phyloP scores from a whole-genome alignment of 2,888 invertebrate species.

The Platycheirus albimanus region DNA sequence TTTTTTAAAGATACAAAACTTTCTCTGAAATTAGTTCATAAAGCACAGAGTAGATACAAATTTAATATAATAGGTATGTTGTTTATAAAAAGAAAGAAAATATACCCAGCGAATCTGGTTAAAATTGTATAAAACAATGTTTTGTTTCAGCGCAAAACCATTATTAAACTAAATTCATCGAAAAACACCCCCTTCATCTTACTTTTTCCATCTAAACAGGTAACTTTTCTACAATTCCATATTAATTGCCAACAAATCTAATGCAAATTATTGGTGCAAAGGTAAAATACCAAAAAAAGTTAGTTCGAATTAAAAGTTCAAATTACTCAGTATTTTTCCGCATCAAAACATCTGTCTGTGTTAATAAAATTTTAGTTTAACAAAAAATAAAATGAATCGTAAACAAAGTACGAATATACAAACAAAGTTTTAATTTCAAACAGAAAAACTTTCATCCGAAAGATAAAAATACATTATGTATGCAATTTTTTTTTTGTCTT shows the following conservation, averaged over 20 bases:
- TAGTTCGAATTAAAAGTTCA: slow-evolving; percentile 2
- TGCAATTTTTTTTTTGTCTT: slow-evolving; percentile 13
- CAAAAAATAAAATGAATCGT: slow-evolving; percentile 5
- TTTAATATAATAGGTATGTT: no score
- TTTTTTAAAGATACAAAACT: no score
- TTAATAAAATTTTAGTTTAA: slow-evolving; percentile 10
- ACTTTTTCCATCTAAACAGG: no score
- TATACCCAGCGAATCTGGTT: no score
- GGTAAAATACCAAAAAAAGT: neutral
- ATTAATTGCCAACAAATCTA: neutral
- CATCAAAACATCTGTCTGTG: neutral
- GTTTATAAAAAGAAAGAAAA: no score
- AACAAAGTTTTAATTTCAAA: slow-evolving; percentile 9
- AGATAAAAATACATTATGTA: slow-evolving; percentile 6
- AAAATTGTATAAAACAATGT: no score
- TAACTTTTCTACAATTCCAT: no score
- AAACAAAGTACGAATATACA: neutral
- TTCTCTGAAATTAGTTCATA: no score
- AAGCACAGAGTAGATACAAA: no score
- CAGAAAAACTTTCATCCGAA: neutral
- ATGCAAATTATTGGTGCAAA: neutral
- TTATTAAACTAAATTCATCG: no score
- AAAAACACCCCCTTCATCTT: no score
- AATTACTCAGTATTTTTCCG: neutral
- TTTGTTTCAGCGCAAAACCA: no score